Evolutionary conservation across 2,113 vertebrate species (phyloP), one percentile per base, ranked within the genome.

Genomic region (Aspiorhynchus laticeps): DNA sequence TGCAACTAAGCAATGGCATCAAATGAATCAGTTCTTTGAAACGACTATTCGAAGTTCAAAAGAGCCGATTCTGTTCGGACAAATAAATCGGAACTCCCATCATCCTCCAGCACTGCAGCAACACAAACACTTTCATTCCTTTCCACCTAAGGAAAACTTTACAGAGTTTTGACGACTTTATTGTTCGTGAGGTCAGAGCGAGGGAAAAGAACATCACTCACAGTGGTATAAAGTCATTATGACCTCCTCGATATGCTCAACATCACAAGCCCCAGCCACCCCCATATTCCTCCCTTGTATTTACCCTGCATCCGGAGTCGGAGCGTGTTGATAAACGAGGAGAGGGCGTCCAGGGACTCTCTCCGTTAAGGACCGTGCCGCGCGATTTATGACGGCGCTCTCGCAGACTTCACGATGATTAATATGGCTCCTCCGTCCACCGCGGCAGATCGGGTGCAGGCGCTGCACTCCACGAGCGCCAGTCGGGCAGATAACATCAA

Each of bases 401-500:
- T 96, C 94, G 92, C 95, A 95, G 95, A 95, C 96, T 96, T 97
- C 96, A 96, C 91, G 89, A 96, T 99, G 97, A 99, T 98, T 98
- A 98, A 99, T 98, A 95, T 93, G 91, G 83, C 92, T 94, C 96
- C 95, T 96, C 96, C 95, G 83, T 96, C 95, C 91, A 91, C 93
- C 94, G 95, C 95, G 93, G 94, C 94, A 93, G 93, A 94, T 92
- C 94, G 96, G 94, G 95, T 96, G 96, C 95, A 91, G 93, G 92
- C 92, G 71, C 91, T 96, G 95, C 95, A 48, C 74, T 93, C 96
- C 95, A 92, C 95, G 93, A 95, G 95, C 94, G 94, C 94, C 95
- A 95, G 89, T 93, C 95, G 95, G 76, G 96, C 93, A 96, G 97
- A 97, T 96, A 97, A 96, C 97, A 98, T 99, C 98, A 99, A 99